Base-by-base conservation (phyloP, 2,113 vertebrate genomes). In the Ailurus styani region DNA sequence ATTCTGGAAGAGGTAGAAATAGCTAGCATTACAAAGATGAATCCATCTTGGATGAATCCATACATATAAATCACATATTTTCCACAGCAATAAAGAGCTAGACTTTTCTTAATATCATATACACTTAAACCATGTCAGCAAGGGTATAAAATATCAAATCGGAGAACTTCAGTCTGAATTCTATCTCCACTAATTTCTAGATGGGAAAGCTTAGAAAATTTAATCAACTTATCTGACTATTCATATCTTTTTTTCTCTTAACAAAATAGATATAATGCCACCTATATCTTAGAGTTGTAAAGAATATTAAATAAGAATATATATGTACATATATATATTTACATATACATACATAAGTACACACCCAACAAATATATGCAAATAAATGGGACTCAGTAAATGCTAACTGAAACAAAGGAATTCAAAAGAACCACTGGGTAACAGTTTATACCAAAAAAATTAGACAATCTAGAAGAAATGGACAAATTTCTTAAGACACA, bases 401-500 rank as follows among this genome's bases (percentile, higher is more conserved):
- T 68, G 37, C 47, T 60, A 91, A 77, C 57, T 68, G 55, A 93
- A 97, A 75, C 40, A 90, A 95, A n/a, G 17, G 20, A 93, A 93
- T 93, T 90, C 88, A 78, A 89, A 93, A 97, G 52, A 85, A 97
- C 18, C 60, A 72, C 47, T 82, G 64, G 40, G 18, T 73, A 96
- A 78, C 13, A 54, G 62, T 9, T 57, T 2, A 89, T 18, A 75
- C 7, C 31, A 89, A 75, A 23, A 57, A 75, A 96, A 85, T 88
- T 81, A 96, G 13, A 89, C 68, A 83, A 77, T 52, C 50, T 87
- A 94, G 47, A 81, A 95, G 50, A 89, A 91, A 92, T 12, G 62
- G 37, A 97, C 60, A 94, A 85, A 95, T 85, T 93, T 12, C n/a
- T 94, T 82, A 9, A 81, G 95, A 97, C 17, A 93, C 6, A 85